phyloP scores from a whole-genome alignment of 2,888 invertebrate species.

The Caenorhabditis virilis region DNA sequence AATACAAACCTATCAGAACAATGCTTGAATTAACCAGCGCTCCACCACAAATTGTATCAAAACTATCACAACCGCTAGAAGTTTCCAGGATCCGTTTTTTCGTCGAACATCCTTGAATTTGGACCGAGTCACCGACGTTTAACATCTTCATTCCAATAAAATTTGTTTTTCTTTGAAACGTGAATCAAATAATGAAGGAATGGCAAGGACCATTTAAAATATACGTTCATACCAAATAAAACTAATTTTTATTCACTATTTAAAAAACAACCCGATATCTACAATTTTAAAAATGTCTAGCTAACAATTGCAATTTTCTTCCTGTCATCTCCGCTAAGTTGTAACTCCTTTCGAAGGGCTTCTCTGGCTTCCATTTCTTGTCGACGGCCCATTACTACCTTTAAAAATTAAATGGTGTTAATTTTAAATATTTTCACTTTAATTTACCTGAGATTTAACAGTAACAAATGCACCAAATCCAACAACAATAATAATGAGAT shows the following conservation, averaged over 20 bases:
- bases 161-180: background rate
- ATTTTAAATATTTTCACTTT: background rate
- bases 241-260: background rate
- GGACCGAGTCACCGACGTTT: constrained; percentile 33
- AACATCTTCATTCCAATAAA: constrained; percentile 7
- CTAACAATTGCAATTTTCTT: constrained; percentile 49
- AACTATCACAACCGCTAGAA: constrained; percentile 28
- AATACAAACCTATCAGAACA: constrained; percentile 22
- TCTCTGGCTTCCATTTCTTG: constrained; percentile 59
- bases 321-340: constrained; percentile 48
- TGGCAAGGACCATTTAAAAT: background rate
- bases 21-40: constrained; percentile 26
- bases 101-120: constrained; percentile 38
- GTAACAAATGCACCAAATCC: constrained; percentile 59
- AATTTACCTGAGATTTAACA: constrained; percentile 46
- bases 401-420: constrained; percentile 4
- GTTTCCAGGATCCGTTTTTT: constrained; percentile 32
- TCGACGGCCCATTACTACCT: constrained; percentile 53
- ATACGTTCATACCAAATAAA: background rate
- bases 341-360: constrained; percentile 37
- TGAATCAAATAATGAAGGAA: background rate
- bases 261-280: background rate
- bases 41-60: constrained; percentile 33
- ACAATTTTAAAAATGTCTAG: background rate
- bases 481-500: constrained; percentile 51